Percentiles rank a stretch among this genome's conserved stretches.
Conservation (phyloP, 2,888 invertebrate species). For the Melieria omissa region DNA sequence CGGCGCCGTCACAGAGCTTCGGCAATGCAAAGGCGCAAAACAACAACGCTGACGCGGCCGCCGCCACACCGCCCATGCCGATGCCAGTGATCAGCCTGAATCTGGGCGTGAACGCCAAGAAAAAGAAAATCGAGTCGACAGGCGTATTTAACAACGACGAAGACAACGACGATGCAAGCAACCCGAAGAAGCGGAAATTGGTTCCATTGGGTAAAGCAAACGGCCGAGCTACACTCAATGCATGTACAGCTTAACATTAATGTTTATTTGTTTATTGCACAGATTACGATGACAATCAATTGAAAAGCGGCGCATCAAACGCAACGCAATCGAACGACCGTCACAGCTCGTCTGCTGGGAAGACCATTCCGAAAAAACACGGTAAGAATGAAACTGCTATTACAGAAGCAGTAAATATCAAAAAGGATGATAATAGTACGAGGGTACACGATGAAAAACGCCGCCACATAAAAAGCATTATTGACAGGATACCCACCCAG, state of each 20-base stretch:
- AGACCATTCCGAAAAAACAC: slow-evolving; percentile 52
- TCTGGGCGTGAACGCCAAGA: slow-evolving; percentile 66
- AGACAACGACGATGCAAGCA: slow-evolving; percentile 71
- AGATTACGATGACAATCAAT: slow-evolving; percentile 63
- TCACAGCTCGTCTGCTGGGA: slow-evolving; percentile 39
- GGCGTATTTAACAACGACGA: slow-evolving; percentile 89
- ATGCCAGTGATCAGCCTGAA: slow-evolving; percentile 67
- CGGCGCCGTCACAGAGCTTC: slow-evolving; percentile 54
- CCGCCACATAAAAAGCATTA: slow-evolving; percentile 94
- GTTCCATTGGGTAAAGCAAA: slow-evolving; percentile 74
- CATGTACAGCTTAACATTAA: neutral
- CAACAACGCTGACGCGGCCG: slow-evolving; percentile 48
- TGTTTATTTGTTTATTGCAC: neutral
- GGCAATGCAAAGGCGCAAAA: slow-evolving; percentile 49
- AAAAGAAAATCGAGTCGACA: slow-evolving; percentile 81
- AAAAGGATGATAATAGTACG: slow-evolving; percentile 72
- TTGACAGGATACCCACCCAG: slow-evolving; percentile 98
- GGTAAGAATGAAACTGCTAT: slow-evolving; percentile 56
- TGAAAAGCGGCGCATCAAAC: slow-evolving; percentile 28
- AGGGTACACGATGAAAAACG: slow-evolving; percentile 93
- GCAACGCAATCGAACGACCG: slow-evolving; percentile 38
- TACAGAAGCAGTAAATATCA: slow-evolving; percentile 58
- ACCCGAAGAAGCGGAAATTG: slow-evolving; percentile 79
- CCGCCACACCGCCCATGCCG: slow-evolving; percentile 61
- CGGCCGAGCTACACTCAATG: neutral